Conservation (phyloP, 2,113 vertebrate genomes). For the Phocoena phocoena region DNA sequence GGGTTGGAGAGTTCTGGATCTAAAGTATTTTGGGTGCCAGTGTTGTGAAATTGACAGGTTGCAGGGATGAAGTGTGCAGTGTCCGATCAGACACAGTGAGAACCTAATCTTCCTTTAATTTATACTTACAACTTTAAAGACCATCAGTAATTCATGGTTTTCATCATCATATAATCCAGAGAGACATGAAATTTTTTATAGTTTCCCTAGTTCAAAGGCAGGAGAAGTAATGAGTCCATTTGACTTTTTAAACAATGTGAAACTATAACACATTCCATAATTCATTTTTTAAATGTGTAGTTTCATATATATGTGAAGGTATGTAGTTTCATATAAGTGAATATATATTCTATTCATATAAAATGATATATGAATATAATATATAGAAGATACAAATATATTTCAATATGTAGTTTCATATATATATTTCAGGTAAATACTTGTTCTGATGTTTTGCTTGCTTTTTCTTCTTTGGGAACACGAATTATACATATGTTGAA, state of each 20-base stretch:
- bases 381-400: neutral
- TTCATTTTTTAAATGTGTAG: neutral
- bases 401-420: conserved; percentile 13
- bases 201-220: neutral
- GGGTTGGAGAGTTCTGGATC: neutral
- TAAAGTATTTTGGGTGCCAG: neutral
- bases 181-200: neutral
- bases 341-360: neutral
- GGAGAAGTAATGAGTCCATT: neutral
- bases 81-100: neutral
- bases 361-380: neutral
- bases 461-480: neutral
- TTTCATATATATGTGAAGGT: neutral
- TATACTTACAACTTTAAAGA: neutral
- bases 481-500: neutral
- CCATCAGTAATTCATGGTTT: neutral
- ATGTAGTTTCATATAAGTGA: neutral
- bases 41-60: neutral
- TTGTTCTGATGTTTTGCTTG: neutral
- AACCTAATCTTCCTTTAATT: neutral
- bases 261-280: neutral
- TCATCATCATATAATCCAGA: neutral
- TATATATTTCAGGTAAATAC: neutral
- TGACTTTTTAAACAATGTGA: neutral
- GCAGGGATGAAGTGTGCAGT: neutral